These are phyloP conservation scores for Cheilosia impressa DNA, from an alignment of 2,888 invertebrate species.

Conservation along the genomic window DNA sequence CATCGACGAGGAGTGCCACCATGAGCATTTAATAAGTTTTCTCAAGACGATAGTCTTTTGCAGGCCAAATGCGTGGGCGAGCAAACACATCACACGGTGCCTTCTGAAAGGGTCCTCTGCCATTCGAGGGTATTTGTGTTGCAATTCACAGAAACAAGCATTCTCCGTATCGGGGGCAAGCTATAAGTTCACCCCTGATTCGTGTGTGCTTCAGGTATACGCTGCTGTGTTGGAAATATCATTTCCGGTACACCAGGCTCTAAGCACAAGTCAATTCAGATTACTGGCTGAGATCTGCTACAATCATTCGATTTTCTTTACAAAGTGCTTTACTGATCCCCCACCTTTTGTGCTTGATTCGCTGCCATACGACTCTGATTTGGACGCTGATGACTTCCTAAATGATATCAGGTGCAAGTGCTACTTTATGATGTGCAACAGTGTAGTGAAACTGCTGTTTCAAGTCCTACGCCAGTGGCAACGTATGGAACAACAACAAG, in stretches of 20 bases:
- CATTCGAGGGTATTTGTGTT: slow-evolving; percentile 41
- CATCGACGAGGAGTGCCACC: slow-evolving; percentile 28
- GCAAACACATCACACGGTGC: slow-evolving; percentile 78
- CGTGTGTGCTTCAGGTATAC: slow-evolving; percentile 81
- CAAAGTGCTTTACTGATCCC: slow-evolving; percentile 79
- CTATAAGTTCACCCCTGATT: slow-evolving; percentile 80
- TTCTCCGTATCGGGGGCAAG: slow-evolving; percentile 76
- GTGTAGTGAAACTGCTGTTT: slow-evolving; percentile 80
- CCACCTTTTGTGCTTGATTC: slow-evolving; percentile 79
- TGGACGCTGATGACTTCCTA: slow-evolving; percentile 76
- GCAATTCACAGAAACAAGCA: slow-evolving; percentile 29
- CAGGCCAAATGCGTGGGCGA: slow-evolving; percentile 80
- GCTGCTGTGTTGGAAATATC: slow-evolving; percentile 80
- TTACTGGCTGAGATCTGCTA: slow-evolving; percentile 78
- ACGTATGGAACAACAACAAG: slow-evolving; percentile 68
- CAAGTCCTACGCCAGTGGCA: slow-evolving; percentile 81
- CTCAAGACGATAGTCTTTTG: slow-evolving; percentile 80
- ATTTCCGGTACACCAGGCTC: slow-evolving; percentile 77
- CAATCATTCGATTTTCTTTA: slow-evolving; percentile 80
- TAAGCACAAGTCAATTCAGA: slow-evolving; percentile 77
- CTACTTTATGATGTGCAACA: slow-evolving; percentile 80
- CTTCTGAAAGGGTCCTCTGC: slow-evolving; percentile 63
- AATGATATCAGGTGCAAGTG: slow-evolving; percentile 78
- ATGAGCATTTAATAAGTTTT: slow-evolving; percentile 78
- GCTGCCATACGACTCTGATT: slow-evolving; percentile 78